Evolutionary conservation across 2,797 vertebrate genomes (phyloP).

Genomic region (Silurus lanzhouensis): DNA sequence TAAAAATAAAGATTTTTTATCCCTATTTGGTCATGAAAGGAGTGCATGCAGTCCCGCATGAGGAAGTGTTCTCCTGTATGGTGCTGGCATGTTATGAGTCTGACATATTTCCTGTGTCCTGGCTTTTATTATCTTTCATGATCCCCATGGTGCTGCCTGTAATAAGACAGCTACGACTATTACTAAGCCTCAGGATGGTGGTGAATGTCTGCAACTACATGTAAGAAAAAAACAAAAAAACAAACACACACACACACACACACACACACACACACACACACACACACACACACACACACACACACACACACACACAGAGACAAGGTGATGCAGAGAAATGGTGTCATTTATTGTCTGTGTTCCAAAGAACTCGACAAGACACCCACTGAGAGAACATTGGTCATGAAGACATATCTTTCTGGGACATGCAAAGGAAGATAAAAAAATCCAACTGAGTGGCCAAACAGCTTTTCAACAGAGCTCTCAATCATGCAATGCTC

Average conservation of each 20-base stretch:
- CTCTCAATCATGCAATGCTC: constrained; percentile 4
- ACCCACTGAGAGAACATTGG: not conserved
- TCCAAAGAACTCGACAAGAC: constrained; percentile 1
- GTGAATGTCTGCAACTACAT: constrained; percentile 30
- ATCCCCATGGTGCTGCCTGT: constrained; percentile 57
- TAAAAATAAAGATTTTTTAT: not conserved
- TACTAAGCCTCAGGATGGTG: constrained; percentile 49
- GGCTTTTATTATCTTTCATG: constrained; percentile 61
- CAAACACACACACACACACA: not conserved
- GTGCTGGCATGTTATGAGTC: constrained; percentile 56
- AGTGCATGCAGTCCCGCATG: constrained; percentile 24
- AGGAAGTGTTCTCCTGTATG: constrained; percentile 52
- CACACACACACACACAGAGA: not conserved
- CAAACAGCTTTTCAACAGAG: constrained; percentile 11
- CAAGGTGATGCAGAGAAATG: constrained; percentile 7
- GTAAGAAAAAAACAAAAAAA: constrained; percentile 12
- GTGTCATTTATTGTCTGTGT: constrained; percentile 11
- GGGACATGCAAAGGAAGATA: constrained; percentile 43
- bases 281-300: too few species aligned
- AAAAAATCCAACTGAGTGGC: constrained; percentile 15
- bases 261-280: not conserved
- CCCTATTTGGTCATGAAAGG: constrained; percentile 41
- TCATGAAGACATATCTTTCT: constrained; percentile 33
- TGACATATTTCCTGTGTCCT: constrained; percentile 64
- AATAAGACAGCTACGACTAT: constrained; percentile 52